Percentiles rank a stretch among this genome's conserved stretches.
Conservation (phyloP, 2,888 invertebrate genomes). For the Lydus trimaculatus region DNA sequence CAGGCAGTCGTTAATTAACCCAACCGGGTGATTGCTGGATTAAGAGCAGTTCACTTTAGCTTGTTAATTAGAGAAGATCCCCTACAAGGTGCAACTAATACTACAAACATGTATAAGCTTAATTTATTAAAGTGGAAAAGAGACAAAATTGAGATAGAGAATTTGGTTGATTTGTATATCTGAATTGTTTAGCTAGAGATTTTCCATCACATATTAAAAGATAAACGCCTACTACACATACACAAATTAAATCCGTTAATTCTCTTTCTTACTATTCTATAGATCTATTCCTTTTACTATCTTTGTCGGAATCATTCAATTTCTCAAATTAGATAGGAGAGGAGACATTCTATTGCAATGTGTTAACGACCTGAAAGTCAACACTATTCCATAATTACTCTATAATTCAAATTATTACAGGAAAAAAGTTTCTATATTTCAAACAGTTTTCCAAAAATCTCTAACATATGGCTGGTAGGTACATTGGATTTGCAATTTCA, state of each 20-base stretch:
- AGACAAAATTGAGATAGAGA: neutral
- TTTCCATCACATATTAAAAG: neutral
- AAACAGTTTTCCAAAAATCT: too few species aligned
- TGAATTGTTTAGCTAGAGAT: neutral
- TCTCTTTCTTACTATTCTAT: neutral
- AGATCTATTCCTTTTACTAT: neutral
- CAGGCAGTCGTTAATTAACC: conserved; percentile 52
- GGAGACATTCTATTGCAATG: neutral
- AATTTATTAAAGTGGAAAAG: neutral
- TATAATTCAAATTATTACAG: too few species aligned
- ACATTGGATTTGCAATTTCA: too few species aligned
- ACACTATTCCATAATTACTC: too few species aligned
- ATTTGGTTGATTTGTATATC: neutral
- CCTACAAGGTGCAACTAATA: conserved; percentile 39
- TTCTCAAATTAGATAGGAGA: neutral
- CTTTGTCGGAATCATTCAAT: neutral
- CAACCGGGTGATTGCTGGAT: conserved; percentile 49
- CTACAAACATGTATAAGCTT: conserved; percentile 30
- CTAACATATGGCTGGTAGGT: too few species aligned
- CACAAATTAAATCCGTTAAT: neutral
- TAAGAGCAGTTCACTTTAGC: conserved; percentile 50
- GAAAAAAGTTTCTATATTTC: too few species aligned
- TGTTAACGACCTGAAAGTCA: neutral
- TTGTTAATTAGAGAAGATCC: conserved; percentile 51
- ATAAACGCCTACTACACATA: conserved; percentile 22